Percentiles rank a stretch among this genome's conserved stretches.
Evolutionary conservation across 53 echinoderm and acorn worm species (phyloP).

Genomic region (Patiria pectinifera): DNA sequence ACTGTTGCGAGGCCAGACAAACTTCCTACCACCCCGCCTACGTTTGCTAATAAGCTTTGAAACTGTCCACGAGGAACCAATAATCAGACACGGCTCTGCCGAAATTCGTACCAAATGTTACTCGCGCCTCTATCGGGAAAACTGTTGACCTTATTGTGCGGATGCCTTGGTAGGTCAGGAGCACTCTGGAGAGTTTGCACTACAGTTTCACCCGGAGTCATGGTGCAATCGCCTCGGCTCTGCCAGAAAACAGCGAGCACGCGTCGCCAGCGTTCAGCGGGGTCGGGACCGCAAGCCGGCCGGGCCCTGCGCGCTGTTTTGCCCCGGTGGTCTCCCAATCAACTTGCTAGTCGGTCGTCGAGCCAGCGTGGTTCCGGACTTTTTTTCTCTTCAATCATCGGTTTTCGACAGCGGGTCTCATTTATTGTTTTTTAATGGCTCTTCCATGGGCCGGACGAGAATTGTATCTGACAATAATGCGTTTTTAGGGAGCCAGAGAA

Average conservation of each 20-base stretch:
- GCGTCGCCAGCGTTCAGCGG: conserved; percentile 28
- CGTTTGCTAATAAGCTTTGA: conserved; percentile 14
- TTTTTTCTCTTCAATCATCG: background rate
- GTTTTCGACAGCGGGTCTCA: conserved; percentile 24
- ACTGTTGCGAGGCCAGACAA: conserved; percentile 37
- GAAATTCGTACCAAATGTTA: conserved; percentile 49
- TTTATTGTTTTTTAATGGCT: conserved; percentile 58
- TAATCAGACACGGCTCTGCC: conserved; percentile 2
- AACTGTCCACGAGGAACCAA: conserved; percentile 3
- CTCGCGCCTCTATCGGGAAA: background rate
- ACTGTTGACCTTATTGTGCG: conserved; percentile 13
- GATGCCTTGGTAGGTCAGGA: conserved; percentile 5
- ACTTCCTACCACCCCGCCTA: conserved; percentile 41
- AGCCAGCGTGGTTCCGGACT: conserved; percentile 15
- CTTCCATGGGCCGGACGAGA: conserved; percentile 6
- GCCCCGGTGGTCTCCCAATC: conserved; percentile 26
- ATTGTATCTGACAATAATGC: conserved; percentile 55
- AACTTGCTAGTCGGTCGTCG: background rate
- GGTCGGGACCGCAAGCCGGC: conserved; percentile 26
- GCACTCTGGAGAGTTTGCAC: background rate
- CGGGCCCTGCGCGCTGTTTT: conserved; percentile 1
- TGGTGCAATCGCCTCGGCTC: background rate
- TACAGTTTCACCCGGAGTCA: background rate
- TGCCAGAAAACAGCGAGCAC: background rate
- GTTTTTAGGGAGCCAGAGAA: conserved; percentile 38